Evolutionary conservation across 2,113 vertebrate species (phyloP), one percentile per base, ranked within the genome.

Genomic region (Neotoma lepida): DNA sequence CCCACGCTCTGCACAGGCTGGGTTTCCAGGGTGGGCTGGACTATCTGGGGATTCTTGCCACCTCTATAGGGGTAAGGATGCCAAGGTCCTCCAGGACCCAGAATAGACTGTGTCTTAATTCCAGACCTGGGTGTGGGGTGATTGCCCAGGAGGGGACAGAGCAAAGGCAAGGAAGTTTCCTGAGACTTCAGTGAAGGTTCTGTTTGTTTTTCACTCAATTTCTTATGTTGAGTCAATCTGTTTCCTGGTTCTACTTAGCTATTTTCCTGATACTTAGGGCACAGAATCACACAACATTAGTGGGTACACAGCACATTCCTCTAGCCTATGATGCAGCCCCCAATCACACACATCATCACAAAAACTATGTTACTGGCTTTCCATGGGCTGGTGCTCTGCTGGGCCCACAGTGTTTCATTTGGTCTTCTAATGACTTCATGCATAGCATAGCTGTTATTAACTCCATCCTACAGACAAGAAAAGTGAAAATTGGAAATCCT

Each of bases 221-320:
- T 97, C 64, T 54, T 63, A 24, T 9, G 0, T 24, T 90, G 88
- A 90, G 39, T 96, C 92, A 33, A 17, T 88, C 80, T n/a, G 28
- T 81, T 96, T 93, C 88, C 70, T 63, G 26, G 41, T 91, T 91
- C 92, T 33, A 9, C 64, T 71, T 70, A 33, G 64, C 74, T 94
- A 22, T 64, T 93, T 96, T 94, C 95, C 92, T 90, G 80, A 88
- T 96, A 81, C 76, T 86, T 80, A 22, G 13, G 30, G 93, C 30
- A 85, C 44, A 74, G 86, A 90, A 77, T 94, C 91, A 80, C 56
- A 26, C 17, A 85, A 70, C 68, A 70, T 96, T 81, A 51, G 58
- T 30, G 46, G 80, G 30, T 13, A 77, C 80, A 61, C 39, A 76
- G 66, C 54, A 58, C 84, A 33, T 61, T 70, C 74, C 78, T 93